These are phyloP conservation scores for Tetragonula clypearis DNA, from an alignment of 1,140 invertebrate species.

Conservation along the genomic window DNA sequence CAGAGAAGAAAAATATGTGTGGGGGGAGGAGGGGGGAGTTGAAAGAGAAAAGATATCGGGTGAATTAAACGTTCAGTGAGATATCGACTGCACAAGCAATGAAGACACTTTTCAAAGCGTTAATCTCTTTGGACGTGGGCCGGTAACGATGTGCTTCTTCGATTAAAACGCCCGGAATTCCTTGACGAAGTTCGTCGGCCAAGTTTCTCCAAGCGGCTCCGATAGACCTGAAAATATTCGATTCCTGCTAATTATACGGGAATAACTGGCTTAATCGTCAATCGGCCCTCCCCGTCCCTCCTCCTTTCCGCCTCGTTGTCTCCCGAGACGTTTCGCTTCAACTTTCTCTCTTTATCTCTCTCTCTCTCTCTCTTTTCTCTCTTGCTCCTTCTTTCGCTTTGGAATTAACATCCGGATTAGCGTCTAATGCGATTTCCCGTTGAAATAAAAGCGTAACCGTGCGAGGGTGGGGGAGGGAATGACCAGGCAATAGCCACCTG, in stretches of 20 bases:
- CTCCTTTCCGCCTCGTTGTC: neutral
- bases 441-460: conserved; percentile 40
- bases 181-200: neutral
- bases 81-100: conserved; percentile 7
- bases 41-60: neutral
- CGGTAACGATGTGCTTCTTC: conserved; percentile 7
- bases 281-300: neutral
- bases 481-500: conserved; percentile 44
- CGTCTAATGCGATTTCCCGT: conserved; percentile 22
- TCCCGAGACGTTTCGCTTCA: neutral
- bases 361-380: neutral
- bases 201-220: neutral
- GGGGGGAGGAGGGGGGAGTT: no score
- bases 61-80: neutral
- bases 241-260: conserved; percentile 28
- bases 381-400: neutral
- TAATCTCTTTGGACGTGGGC: conserved; percentile 27
- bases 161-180: conserved; percentile 32
- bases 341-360: no score
- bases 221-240: conserved; percentile 44
- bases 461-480: no score
- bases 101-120: conserved; percentile 33
- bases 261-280: conserved; percentile 31
- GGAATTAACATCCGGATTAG: conserved; percentile 35
- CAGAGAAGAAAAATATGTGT: neutral